Base-by-base conservation (phyloP, 2,797 vertebrate genomes). In the Thunnus albacares region DNA sequence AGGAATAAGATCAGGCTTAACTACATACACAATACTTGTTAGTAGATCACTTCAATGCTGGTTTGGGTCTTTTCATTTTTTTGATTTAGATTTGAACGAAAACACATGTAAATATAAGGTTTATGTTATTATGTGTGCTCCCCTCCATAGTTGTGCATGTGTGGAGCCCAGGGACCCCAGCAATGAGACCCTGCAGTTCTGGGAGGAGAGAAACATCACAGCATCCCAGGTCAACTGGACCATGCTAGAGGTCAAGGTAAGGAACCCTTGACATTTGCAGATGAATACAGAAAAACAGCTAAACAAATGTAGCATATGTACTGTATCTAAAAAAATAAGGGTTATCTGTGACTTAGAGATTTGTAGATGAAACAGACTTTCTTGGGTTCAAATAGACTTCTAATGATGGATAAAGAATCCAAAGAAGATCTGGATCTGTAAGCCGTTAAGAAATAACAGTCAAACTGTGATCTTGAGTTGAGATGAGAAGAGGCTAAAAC, bases 121-220 rank as follows among this genome's bases (percentile, higher is more conserved):
- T 18, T 8, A 18, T 8, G 17, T 20, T 14, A 10, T 51, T 8
- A 18, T 59, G 58, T 59, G 10, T 67, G 47, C 41, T 62, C 1
- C 66, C 41, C 56, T 65, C 91, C 87, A 62, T 84, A 99, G 98
- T 67, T 99, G 98, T 94, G 94, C 78, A 60, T 99, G 98, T 89
- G 93, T 94, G 82, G 96, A 97, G 90, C 98, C 98, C 74, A 93
- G 87, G 24, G 78, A 97, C 77, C 98, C 98, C 70, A 99, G 95
- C 93, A 99, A 99, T 79, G 96, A 96, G 61, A 99, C 98, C 0
- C 69, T 97, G 83, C 87, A 18, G 10, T 94, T 94, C 82, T 99
- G 98, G 98, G 94, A 94, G 38, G 91, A 96, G 65, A 95, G 92
- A 17, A 99, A 99, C 93, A 95, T 98, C 92, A 97, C 97, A 1